Evolutionary conservation across 2,888 invertebrate genomes (phyloP), one percentile per base, ranked within the genome.

Genomic region (Parnassius orleans): DNA sequence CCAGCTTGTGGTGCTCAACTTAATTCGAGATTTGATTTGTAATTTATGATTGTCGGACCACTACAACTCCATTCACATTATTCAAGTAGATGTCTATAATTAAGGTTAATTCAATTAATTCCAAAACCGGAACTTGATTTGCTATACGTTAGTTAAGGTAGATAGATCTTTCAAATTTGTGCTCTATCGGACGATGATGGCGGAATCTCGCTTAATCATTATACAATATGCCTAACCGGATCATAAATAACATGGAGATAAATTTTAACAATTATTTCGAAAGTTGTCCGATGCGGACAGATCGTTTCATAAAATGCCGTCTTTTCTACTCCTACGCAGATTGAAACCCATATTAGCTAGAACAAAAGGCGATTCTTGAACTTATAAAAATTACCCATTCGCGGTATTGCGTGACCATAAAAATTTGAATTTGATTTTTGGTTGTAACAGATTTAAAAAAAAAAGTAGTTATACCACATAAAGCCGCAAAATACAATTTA

Each of bases 1-100:
- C 69, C 77, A 68, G 79, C 82, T 83, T 80, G 83, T 72, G 84
- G 87, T 87, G 84, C 86, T 90, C 84, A 87, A 84, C 86, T 87
- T 86, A 86, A 90, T 90, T 87, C 84, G 79, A 81, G 78, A 73
- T 85, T 84, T 83, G 85, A 85, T 77, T 72, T 72, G 78, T 86
- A 76, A 87, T 90, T 87, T 86, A 89, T 87, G 81, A 83, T 81
- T 76, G 74, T 75, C 71, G 71, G 75, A 77, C 74, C 75, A 77
- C 78, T 80, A 79, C 81, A 81, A 80, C 82, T 78, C 71, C 68
- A 77, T 78, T 81, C 81, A 81, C 81, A 81, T 76, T 69, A 72
- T 70, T 72, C 68, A 69, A 69, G 65, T 65, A 68, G 69, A 68
- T 66, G 75, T 76, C 76, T 75, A 73, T 74, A 76, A 78, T 80